A percentile compares a stretch with the other conserved stretches of the same genome.
phyloP scores from a whole-genome alignment of 2,113 vertebrate genomes.

The Pelvicachromis taeniatus region DNA sequence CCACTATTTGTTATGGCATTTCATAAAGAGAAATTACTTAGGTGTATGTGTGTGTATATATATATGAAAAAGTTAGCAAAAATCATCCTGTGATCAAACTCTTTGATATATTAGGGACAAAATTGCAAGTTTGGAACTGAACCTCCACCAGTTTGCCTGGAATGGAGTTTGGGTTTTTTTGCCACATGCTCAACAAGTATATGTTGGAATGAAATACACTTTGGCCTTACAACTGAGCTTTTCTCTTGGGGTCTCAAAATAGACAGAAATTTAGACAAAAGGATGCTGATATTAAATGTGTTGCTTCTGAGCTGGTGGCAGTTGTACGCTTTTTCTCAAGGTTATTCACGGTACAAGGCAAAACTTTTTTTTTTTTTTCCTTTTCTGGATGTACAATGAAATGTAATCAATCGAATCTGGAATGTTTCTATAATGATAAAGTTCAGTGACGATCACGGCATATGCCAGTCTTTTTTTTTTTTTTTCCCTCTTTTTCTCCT shows the following conservation, averaged over 20 bases:
- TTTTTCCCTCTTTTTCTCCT: background rate
- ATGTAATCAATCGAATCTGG: background rate
- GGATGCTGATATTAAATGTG: background rate
- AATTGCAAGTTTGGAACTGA: background rate
- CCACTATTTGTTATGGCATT: conserved; percentile 18
- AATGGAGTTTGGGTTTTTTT: background rate
- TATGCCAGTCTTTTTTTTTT: conserved; percentile 1
- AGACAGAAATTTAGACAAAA: background rate
- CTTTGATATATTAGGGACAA: background rate
- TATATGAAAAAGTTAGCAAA: background rate
- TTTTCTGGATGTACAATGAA: background rate
- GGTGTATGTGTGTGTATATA: background rate
- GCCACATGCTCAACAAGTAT: background rate
- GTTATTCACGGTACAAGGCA: background rate
- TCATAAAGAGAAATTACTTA: background rate
- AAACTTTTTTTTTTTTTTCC: background rate
- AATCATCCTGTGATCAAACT: background rate
- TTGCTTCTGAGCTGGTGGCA: background rate
- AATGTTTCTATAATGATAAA: background rate
- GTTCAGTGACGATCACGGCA: conserved; percentile 12
- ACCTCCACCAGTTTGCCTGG: background rate
- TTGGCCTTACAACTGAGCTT: background rate
- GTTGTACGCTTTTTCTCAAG: background rate
- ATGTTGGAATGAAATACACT: background rate
- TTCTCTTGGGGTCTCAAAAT: background rate